Conservation (phyloP, 2,888 invertebrate species). For the Pristionchus fissidentatus region DNA sequence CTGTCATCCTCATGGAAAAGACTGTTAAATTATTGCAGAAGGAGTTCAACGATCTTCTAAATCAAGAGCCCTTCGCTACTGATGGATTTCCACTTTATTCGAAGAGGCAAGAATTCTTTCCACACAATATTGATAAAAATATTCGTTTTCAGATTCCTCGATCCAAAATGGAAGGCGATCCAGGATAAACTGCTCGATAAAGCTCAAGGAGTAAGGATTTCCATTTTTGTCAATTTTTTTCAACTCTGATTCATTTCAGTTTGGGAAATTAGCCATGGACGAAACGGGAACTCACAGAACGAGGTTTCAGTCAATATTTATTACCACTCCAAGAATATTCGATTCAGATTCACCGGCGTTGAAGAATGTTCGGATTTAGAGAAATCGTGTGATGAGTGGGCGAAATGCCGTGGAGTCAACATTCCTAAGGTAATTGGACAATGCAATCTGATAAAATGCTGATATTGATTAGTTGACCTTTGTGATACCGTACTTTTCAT, state of each 20-base stretch:
- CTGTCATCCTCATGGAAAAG: not conserved
- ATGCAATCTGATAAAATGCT: no score
- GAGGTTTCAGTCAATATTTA: not conserved
- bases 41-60: not conserved
- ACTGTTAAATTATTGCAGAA: not conserved
- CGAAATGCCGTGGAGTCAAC: not conserved
- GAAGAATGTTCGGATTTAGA: not conserved
- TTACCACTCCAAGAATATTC: not conserved
- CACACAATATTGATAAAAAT: not conserved
- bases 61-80: not conserved
- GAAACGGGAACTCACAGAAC: not conserved
- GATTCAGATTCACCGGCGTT: not conserved
- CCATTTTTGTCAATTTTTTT: not conserved
- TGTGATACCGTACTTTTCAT: not conserved
- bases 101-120: not conserved
- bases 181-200: not conserved
- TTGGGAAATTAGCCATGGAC: not conserved
- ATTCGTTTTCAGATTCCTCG: not conserved
- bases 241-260: not conserved
- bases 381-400: not conserved
- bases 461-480: slow-evolving; percentile 28
- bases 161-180: not conserved
- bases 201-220: not conserved
- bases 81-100: not conserved
- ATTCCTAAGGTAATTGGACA: no score